Evolutionary conservation across 2,888 invertebrate species (phyloP), one percentile per base, ranked within the genome.

Genomic region (Mystacides longicornis): DNA sequence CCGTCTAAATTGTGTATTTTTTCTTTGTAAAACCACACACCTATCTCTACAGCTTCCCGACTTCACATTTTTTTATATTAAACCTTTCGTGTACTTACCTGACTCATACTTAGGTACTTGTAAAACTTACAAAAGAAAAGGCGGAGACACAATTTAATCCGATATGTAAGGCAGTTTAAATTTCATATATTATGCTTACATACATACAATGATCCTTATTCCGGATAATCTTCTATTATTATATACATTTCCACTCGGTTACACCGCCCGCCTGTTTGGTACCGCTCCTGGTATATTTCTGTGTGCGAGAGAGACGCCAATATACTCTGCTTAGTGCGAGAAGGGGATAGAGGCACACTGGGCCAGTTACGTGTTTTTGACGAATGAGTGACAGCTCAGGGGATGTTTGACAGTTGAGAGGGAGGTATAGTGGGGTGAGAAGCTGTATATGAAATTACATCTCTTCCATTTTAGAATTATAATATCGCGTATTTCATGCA

Each of bases 371-470:
- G 27, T 55, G 50, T 51, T 56, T 56, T 56, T 57, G 59, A 59
- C 61, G 61, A 57, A 56, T 61, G 61, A 61, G 53, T 61, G 61
- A 61, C 61, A 61, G 59, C 27, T 59, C 46, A 45, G 61, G 58
- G 61, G 45, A 21, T 18, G 58, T 37, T 46, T 49, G 55, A 52
- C 55, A 56, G 56, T 27, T 55, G 42, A 19, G 54, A 33, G 49
- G 52, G 43, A 23, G 14, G 55, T 46, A 20, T 46, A 33, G 52
- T 42, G 55, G 48, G 56, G 37, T 21, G 23, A 23, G n/a, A n/a
- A n/a, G n/a, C n/a, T n/a, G n/a, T n/a, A n/a, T n/a, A n/a, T n/a
- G n/a, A n/a, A n/a, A n/a, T n/a, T n/a, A n/a, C n/a, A n/a, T n/a
- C n/a, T n/a, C n/a, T n/a, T n/a, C n/a, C n/a, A n/a, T n/a, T n/a